phyloP scores from a whole-genome alignment of 2,888 invertebrate species.

The Caenorhabditis sinica region DNA sequence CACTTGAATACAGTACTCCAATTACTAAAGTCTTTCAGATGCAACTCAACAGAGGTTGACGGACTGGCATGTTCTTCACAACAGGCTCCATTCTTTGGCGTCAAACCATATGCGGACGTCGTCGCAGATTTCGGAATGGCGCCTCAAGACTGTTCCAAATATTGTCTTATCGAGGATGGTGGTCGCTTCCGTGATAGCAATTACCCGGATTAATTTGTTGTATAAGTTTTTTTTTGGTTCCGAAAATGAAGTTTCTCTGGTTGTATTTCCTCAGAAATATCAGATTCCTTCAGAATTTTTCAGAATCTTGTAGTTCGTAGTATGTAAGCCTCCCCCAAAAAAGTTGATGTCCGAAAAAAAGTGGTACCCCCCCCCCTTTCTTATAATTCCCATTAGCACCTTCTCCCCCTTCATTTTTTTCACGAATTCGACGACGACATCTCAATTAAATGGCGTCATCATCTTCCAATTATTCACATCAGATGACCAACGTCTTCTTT shows the following conservation, averaged over 20 bases:
- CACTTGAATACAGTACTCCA: background rate
- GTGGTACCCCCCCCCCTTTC: background rate
- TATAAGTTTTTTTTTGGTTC: no score
- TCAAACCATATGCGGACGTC: background rate
- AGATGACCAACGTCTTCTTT: constrained; percentile 31
- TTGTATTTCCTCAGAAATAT: background rate
- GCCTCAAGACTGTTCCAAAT: no score
- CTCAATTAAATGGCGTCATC: constrained; percentile 9
- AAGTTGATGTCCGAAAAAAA: no score
- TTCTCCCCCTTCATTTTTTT: constrained; percentile 2
- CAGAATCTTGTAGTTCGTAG: constrained; percentile 24
- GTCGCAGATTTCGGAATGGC: background rate
- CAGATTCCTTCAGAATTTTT: no score
- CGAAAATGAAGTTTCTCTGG: no score
- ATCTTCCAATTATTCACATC: constrained; percentile 3
- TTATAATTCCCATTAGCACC: constrained; percentile 17
- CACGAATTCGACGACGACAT: background rate
- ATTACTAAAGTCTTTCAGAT: background rate
- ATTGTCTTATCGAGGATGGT: no score
- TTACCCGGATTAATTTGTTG: no score
- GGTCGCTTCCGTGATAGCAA: no score
- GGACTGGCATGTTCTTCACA: background rate
- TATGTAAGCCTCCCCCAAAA: background rate
- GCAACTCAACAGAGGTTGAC: background rate
- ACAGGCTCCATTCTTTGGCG: background rate